phyloP scores from a whole-genome alignment of 2,113 vertebrate genomes.

The Mugil cephalus region DNA sequence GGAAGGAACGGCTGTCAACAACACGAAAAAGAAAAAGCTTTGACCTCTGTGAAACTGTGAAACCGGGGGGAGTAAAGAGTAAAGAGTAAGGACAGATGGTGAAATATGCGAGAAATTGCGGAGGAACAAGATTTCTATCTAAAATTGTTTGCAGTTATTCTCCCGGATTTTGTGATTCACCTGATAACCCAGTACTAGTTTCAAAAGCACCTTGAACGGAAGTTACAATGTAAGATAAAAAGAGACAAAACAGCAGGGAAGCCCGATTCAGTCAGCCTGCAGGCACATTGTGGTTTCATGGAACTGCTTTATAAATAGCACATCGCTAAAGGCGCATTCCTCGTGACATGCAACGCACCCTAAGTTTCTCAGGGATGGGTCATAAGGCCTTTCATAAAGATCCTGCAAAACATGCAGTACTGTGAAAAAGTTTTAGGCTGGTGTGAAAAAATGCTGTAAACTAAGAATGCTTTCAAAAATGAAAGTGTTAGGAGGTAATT shows the following conservation, averaged over 20 bases:
- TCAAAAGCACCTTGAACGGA: background rate
- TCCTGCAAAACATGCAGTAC: no score
- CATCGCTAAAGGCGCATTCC: no score
- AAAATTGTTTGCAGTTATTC: background rate
- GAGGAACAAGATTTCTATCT: slow-evolving; percentile 13
- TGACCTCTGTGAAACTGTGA: background rate
- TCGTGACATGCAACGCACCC: no score
- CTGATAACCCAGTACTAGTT: background rate
- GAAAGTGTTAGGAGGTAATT: no score
- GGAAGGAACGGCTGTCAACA: slow-evolving; percentile 21
- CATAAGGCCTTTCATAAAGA: no score
- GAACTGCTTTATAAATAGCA: no score
- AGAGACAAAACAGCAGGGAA: background rate
- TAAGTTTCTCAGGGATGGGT: no score
- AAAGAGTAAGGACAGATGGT: slow-evolving; percentile 13
- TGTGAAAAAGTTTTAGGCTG: no score
- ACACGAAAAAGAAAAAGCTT: slow-evolving; percentile 17
- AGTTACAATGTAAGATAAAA: background rate
- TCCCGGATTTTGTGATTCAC: background rate
- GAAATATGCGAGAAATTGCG: slow-evolving; percentile 27
- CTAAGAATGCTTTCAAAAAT: no score
- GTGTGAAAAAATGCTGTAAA: no score
- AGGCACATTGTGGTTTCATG: background rate
- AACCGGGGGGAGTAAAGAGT: background rate
- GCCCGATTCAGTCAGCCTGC: background rate